phyloP scores from a whole-genome alignment of 2,797 vertebrate species.

The Halcyon badia region DNA sequence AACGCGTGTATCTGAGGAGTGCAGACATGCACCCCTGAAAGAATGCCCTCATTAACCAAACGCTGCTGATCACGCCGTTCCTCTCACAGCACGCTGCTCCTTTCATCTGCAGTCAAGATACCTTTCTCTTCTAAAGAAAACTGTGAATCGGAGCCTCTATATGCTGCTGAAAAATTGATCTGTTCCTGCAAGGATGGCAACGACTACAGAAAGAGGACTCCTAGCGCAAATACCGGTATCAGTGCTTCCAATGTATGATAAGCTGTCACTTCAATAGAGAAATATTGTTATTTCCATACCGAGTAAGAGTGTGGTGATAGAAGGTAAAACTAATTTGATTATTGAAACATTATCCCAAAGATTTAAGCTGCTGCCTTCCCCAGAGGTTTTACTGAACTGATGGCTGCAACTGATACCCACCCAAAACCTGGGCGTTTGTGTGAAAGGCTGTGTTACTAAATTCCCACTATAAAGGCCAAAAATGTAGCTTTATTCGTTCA shows the following conservation, averaged over 20 bases:
- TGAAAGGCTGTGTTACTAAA: not conserved
- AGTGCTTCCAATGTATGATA: not conserved
- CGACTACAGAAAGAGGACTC: not conserved
- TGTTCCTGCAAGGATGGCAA: not conserved
- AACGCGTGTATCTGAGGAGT: not conserved
- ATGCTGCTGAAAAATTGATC: not conserved
- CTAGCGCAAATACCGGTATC: not conserved
- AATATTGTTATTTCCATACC: not conserved
- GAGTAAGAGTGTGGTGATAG: rapidly evolving
- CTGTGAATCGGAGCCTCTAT: not conserved
- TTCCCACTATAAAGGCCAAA: not conserved
- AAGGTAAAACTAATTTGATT: not conserved
- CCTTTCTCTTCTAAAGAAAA: not conserved
- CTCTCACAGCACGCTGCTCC: not conserved
- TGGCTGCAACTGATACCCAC: rapidly evolving
- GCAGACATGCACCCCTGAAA: not conserved
- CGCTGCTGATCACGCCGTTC: not conserved
- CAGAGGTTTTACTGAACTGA: not conserved
- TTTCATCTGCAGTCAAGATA: conserved; percentile 25
- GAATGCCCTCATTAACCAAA: not conserved
- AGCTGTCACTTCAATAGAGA: not conserved
- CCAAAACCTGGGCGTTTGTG: rapidly evolving
- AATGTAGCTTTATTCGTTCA: not conserved
- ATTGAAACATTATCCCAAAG: not conserved
- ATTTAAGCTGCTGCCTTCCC: not conserved